Evolutionary conservation across 2,888 invertebrate genomes (phyloP), one percentile per base, ranked within the genome.

Genomic region (Tiliacea aurago): DNA sequence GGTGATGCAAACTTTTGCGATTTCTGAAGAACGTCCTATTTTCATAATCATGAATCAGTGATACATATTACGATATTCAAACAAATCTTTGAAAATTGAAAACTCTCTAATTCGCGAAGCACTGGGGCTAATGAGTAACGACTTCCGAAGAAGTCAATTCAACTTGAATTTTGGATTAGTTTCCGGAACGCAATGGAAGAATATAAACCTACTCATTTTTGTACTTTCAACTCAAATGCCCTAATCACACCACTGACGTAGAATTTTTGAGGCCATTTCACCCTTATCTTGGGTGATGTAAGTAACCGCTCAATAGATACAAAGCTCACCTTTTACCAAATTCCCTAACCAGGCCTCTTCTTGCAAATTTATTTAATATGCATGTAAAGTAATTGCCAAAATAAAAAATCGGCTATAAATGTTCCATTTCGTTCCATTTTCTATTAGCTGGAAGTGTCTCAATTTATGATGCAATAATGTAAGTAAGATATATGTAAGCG

Each of bases 401-500:
- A 6, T 11, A 28, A 41, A 55, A 76, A 64, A 41, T 43, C 45
- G 0, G 9, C 15, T 23, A 20, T 10, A 28, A 28, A 62, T 23
- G 1, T 43, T 49, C 41, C 1, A 13, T 18, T 59, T 10, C 9
- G 6, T 49, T 41, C 2, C 41, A 53, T 59, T 28, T 28, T 2
- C 43, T 28, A 43, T 47, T 13, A 56, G 33, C 28, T 64, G 5
- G 11, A 41, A 23, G 1, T 20, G 23, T 9, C 18, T 47, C 3
- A 43, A 51, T 69, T 28, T 28, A 28, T 28, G 28, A 28, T 28
- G 28, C 28, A 28, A 3, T 28, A 28, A 28, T 28, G 28, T 28
- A 28, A 28, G n/a, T 61, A 61, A 45, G 53, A 55, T 13, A 58
- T 23, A 51, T 67, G 33, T 37, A 59, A 58, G 28, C 58, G 13